These are phyloP conservation scores for Vicugna pacos DNA, from an alignment of 2,113 vertebrate genomes.

Conservation along the genomic window DNA sequence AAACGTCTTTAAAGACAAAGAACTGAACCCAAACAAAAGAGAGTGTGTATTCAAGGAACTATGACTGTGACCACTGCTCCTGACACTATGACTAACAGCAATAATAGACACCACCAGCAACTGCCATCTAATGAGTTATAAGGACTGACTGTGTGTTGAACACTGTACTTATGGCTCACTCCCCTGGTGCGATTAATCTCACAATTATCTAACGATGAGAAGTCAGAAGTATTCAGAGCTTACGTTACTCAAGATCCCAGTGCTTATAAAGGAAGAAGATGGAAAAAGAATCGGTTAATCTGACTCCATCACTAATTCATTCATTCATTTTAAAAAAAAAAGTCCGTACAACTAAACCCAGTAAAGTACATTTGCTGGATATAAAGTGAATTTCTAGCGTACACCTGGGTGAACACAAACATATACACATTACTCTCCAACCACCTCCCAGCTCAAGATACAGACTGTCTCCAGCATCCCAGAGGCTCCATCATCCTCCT, in stretches of 20 bases:
- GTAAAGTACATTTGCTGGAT: not conserved
- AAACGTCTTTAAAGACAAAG: not conserved
- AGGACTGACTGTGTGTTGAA: too few relatives aligned
- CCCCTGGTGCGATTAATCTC: too few relatives aligned
- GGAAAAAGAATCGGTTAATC: not conserved
- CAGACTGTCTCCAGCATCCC: not conserved
- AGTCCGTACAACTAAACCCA: not conserved
- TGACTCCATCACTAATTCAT: not conserved
- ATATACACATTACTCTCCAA: accelerated
- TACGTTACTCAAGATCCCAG: not conserved
- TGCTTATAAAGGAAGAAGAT: not conserved
- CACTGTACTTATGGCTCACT: too few relatives aligned
- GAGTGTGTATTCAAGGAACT: not conserved
- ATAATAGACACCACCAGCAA: not conserved
- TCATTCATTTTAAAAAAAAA: not conserved
- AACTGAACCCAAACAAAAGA: not conserved
- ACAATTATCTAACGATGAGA: not conserved
- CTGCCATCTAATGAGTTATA: not conserved
- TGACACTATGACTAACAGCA: not conserved
- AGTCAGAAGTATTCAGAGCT: not conserved
- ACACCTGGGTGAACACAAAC: not conserved
- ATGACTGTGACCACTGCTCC: not conserved
- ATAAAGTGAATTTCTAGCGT: not conserved
- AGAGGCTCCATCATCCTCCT: not conserved
- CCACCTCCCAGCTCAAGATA: too few relatives aligned